Evolutionary conservation across 35 echinoderm and acorn worm genomes (phyloP), one percentile per base, ranked within the genome.

Genomic region (Nesometra sesokonis): DNA sequence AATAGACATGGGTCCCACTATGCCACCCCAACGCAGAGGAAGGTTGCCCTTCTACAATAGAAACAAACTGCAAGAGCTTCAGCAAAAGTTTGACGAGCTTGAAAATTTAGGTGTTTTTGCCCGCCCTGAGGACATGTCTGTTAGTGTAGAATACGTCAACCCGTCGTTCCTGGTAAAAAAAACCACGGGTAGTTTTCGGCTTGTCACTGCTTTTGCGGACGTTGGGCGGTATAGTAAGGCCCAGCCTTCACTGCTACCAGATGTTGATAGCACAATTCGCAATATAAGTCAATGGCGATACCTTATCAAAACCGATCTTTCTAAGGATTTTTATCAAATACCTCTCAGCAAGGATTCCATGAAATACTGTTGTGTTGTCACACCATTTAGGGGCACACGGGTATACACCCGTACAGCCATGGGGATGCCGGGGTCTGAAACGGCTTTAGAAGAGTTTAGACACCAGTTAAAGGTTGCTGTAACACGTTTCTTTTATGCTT

Each of bases 401-500:
- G n/a, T n/a, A n/a, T n/a, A n/a, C n/a, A n/a, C n/a, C n/a, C n/a
- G n/a, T n/a, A n/a, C n/a, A n/a, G n/a, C n/a, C n/a, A n/a, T n/a
- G n/a, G n/a, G n/a, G n/a, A n/a, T n/a, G n/a, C n/a, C n/a, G n/a
- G n/a, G n/a, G n/a, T n/a, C n/a, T n/a, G n/a, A n/a, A n/a, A n/a
- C n/a, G n/a, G 86, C 84, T 37, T 86, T 92, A 0, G 86, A 82
- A 21, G 82, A 92, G 33, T 82, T 92, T 36, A 39, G n/a, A n/a
- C n/a, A n/a, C n/a, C n/a, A n/a, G n/a, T n/a, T n/a, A n/a, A n/a
- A n/a, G n/a, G n/a, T n/a, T n/a, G n/a, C n/a, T n/a, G n/a, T n/a
- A n/a, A n/a, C n/a, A n/a, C n/a, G n/a, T n/a, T n/a, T n/a, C n/a
- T 91, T 94, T 29, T 91, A 83, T 76, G 89, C 93, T 29, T 86